phyloP scores from a whole-genome alignment of 2,113 vertebrate genomes.

The Tretioscincus oriximinensis region DNA sequence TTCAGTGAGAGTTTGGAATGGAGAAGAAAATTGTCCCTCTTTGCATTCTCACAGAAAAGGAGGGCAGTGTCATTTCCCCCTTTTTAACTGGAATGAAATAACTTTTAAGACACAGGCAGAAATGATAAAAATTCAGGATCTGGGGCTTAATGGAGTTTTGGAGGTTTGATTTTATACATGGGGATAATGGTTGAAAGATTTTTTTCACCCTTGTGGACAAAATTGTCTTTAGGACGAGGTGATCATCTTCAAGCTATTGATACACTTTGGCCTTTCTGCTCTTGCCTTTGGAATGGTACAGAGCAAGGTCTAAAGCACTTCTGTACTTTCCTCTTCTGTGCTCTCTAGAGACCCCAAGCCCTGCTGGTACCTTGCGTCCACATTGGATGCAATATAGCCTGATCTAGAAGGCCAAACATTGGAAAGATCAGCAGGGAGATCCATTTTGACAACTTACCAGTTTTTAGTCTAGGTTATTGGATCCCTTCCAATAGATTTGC shows the following conservation, averaged over 20 bases:
- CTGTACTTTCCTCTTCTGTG: too few species aligned
- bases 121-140: conserved; percentile 14
- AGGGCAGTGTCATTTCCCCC: conserved; percentile 12
- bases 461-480: too few species aligned
- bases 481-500: too few species aligned
- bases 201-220: neutral
- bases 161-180: neutral
- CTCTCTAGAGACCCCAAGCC: too few species aligned
- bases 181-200: neutral
- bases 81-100: conserved; percentile 41
- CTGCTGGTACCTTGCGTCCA: too few species aligned
- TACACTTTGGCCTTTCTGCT: neutral
- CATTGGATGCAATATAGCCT: too few species aligned
- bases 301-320: too few species aligned
- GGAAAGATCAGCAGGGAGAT: too few species aligned
- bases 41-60: conserved; percentile 45
- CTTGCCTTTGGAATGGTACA: neutral
- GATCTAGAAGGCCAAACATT: too few species aligned
- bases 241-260: neutral
- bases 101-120: conserved; percentile 24
- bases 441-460: too few species aligned
- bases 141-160: conserved; percentile 18
- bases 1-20: conserved; percentile 55
- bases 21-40: conserved; percentile 7
- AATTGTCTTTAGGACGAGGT: neutral